Base-by-base conservation (phyloP, 2,797 vertebrate species). In the Coracias cyanogaster region DNA sequence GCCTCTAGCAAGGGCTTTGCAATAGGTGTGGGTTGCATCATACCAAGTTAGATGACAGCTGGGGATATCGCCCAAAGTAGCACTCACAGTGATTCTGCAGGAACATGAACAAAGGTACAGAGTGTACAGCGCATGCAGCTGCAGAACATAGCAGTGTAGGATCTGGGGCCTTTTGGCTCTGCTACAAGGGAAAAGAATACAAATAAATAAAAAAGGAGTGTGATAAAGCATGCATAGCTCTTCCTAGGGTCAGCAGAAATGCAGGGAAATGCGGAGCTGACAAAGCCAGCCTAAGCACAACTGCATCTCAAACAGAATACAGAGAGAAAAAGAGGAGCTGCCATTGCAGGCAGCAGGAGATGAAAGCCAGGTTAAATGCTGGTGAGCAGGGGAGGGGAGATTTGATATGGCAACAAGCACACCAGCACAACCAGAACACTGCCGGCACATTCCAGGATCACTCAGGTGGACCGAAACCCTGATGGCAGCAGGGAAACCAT, bases 221-320 rank as follows among this genome's bases (percentile, higher is more conserved):
- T 54, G 82, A 78, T 61, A 86, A 91, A 93, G 88, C 80, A 66
- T 45, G 73, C 58, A 35, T 6, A 67, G 78, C 65, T 91, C 91
- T 89, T 49, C 21, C 26, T 11, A 24, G 69, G 94, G 80, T 95
- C 90, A 95, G 96, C 93, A 95, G 73, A 95, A 94, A 67, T 0
- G 3, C 52, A 43, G 69, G 67, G 86, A 74, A 91, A 82, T 0
- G n/a, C 2, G 5, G 87, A 71, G 85, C 87, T 94, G 94, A 41
- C 82, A 74, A 62, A 91, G 73, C 17, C 7, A 67, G 52, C 71
- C 73, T 60, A 8, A 49, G 78, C 21, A 65, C 52, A 95, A 66
- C 45, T 51, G 52, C 78, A 51, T 20, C 12, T 70, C 86, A 29
- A 21, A 55, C 9, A 52, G 70, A 58, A 74, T 16, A 25, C 0